These are phyloP conservation scores for Jaculus jaculus DNA, from an alignment of 2,113 vertebrate species.

Conservation along the genomic window DNA sequence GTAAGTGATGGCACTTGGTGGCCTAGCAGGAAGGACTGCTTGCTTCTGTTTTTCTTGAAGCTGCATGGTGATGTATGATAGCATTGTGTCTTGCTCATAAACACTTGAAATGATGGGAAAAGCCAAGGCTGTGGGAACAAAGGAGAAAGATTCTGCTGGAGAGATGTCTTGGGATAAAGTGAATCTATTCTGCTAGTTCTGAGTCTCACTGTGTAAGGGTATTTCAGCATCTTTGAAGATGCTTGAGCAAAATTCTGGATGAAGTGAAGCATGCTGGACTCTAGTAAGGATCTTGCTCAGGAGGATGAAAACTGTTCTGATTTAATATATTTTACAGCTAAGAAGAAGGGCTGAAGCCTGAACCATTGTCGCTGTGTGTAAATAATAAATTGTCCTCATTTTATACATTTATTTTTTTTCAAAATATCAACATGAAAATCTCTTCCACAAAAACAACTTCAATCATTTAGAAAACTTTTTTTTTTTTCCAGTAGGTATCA, in stretches of 20 bases:
- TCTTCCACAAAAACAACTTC: constrained; percentile 17
- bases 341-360: constrained; percentile 46
- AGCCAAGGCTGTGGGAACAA: too few relatives aligned
- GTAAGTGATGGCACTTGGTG: too few relatives aligned
- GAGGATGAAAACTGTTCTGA: constrained; percentile 47
- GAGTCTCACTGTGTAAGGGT: constrained; percentile 5
- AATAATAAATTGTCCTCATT: constrained; percentile 51
- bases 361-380: constrained; percentile 53
- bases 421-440: constrained; percentile 32
- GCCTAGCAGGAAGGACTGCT: constrained; percentile 32
- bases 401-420: constrained; percentile 41
- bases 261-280: too few relatives aligned
- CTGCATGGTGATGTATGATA: constrained; percentile 83
- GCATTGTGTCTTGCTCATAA: constrained; percentile 57
- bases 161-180: constrained; percentile 44
- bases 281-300: constrained; percentile 65
- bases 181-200: constrained; percentile 35
- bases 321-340: constrained; percentile 48
- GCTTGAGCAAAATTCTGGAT: too few relatives aligned
- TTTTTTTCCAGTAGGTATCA: too few relatives aligned
- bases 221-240: too few relatives aligned
- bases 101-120: too few relatives aligned
- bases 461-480: constrained; percentile 44
- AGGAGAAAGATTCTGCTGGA: too few relatives aligned
- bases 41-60: constrained; percentile 79